Evolutionary conservation across 2,888 invertebrate species (phyloP).

Genomic region (Rhodophaea formosa): DNA sequence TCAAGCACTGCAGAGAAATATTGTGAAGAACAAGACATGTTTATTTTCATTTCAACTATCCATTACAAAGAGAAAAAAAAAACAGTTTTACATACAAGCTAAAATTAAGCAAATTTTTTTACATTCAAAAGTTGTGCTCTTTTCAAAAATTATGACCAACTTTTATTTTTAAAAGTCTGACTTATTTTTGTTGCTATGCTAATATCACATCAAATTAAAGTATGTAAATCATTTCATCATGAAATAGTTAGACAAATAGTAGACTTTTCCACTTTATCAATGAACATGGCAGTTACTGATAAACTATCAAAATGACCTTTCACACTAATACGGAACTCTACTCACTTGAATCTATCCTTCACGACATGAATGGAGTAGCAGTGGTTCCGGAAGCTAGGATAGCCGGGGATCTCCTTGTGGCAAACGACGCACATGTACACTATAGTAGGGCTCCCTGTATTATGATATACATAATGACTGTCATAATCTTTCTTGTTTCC

Average conservation of each 20-base stretch:
- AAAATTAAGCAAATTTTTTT: too few relatives aligned
- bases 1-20: too few relatives aligned
- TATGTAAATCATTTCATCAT: not conserved
- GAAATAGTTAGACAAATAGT: not conserved
- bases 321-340: conserved; percentile 21
- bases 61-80: too few relatives aligned
- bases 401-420: conserved; percentile 74
- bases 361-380: conserved; percentile 80
- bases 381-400: conserved; percentile 81
- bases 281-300: not conserved
- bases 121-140: too few relatives aligned
- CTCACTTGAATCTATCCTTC: conserved; percentile 80
- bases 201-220: too few relatives aligned
- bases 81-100: too few relatives aligned
- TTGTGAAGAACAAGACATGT: too few relatives aligned
- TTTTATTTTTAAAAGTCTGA: too few relatives aligned
- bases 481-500: conserved; percentile 78
- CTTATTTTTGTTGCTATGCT: too few relatives aligned
- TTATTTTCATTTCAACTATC: too few relatives aligned
- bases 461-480: conserved; percentile 72
- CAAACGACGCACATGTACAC: conserved; percentile 82
- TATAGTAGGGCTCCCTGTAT: conserved; percentile 44
- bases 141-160: too few relatives aligned
- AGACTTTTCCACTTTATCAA: not conserved
- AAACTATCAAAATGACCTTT: conserved; percentile 3